Conservation (phyloP, 1,140 invertebrate genomes). For the Idris sp. region DNA sequence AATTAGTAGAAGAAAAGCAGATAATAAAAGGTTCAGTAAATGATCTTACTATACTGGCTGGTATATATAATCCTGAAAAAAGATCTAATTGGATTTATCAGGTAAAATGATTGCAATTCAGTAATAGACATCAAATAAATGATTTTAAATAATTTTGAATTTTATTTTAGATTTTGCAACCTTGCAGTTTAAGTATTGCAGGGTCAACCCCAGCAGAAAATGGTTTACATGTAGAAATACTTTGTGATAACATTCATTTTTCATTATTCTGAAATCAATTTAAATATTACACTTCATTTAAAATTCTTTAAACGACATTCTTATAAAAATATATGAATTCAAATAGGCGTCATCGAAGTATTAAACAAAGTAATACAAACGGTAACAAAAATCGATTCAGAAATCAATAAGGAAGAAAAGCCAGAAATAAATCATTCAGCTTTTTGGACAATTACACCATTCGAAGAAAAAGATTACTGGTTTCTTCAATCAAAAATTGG, state of each 20-base stretch:
- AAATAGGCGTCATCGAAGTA: conserved; percentile 87
- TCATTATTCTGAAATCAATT: conserved; percentile 88
- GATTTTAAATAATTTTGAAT: no score
- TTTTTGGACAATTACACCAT: conserved; percentile 85
- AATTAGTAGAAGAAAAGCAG: conserved; percentile 81
- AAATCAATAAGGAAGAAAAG: conserved; percentile 75
- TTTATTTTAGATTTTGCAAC: conserved; percentile 83
- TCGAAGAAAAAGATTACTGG: conserved; percentile 86
- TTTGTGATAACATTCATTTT: conserved; percentile 89
- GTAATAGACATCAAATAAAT: no score
- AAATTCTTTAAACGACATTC: no score
- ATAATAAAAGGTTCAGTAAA: conserved; percentile 84
- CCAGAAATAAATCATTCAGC: conserved; percentile 80
- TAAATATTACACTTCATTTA: no score
- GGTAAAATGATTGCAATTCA: no score
- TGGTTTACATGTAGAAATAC: conserved; percentile 87
- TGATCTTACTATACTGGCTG: conserved; percentile 87
- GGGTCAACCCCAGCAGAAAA: conserved; percentile 85
- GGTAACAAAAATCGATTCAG: conserved; percentile 80
- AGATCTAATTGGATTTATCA: conserved; percentile 80
- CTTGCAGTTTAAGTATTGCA: conserved; percentile 87
- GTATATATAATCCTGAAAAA: conserved; percentile 83
- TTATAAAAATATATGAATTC: no score
- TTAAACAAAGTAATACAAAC: conserved; percentile 87
- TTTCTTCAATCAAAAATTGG: conserved; percentile 86